Evolutionary conservation across 1,140 invertebrate genomes (phyloP).

Genomic region (Pinna nobilis): DNA sequence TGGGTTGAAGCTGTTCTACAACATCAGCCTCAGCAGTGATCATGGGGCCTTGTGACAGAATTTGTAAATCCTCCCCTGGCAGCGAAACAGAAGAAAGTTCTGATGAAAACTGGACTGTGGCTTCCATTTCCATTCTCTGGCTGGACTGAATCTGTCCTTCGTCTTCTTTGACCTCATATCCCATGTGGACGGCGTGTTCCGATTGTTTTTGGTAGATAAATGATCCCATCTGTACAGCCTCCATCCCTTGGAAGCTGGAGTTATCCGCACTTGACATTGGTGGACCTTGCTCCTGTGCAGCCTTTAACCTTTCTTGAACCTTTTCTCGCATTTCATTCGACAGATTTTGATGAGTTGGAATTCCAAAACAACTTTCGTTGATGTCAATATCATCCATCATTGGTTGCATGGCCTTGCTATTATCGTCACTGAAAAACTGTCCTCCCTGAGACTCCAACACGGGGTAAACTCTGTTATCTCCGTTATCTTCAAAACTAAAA

Average conservation of each 20-base stretch:
- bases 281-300: conserved; percentile 14
- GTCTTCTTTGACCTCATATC: not conserved
- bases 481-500: conserved; percentile 8
- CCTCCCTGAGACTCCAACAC: not conserved
- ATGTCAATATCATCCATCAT: conserved; percentile 56
- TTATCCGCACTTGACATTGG: not conserved
- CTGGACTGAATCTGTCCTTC: conserved; percentile 5
- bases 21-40: conserved; percentile 43
- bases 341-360: conserved; percentile 56
- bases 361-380: conserved; percentile 58
- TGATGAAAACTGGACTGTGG: conserved; percentile 3
- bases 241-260: not conserved
- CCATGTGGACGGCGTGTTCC: not conserved
- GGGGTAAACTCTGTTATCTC: not conserved
- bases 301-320: conserved; percentile 50
- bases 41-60: conserved; percentile 48
- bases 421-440: not conserved
- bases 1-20: conserved; percentile 33
- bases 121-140: conserved; percentile 33
- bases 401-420: not conserved
- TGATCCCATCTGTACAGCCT: not conserved
- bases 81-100: conserved; percentile 6
- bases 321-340: conserved; percentile 59
- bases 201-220: conserved; percentile 21
- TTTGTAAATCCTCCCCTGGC: conserved; percentile 45